phyloP scores from a whole-genome alignment of 1,140 invertebrate genomes.

The Drosophila funebris region DNA sequence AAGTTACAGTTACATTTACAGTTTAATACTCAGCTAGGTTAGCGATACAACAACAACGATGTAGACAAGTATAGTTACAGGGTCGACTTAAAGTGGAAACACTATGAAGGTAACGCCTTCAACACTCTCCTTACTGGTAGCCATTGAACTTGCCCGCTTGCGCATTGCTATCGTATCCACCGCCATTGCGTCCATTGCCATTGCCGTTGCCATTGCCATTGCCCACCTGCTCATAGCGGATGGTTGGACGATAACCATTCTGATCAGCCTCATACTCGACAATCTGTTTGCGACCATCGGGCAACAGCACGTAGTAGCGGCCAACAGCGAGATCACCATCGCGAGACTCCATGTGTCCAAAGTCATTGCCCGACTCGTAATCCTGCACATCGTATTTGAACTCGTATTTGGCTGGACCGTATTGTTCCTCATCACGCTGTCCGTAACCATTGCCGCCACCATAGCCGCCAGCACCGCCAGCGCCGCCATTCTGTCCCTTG shows the following conservation, averaged over 20 bases:
- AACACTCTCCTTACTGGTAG: constrained; percentile 54
- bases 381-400: constrained; percentile 91
- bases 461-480: constrained; percentile 44
- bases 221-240: constrained; percentile 88
- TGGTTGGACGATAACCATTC: constrained; percentile 90
- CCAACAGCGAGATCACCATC: constrained; percentile 88
- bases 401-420: constrained; percentile 89
- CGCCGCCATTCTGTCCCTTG: constrained; percentile 77
- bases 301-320: constrained; percentile 89
- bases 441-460: constrained; percentile 66
- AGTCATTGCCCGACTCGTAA: constrained; percentile 88
- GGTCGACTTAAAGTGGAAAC: constrained; percentile 64
- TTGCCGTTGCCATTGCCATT: constrained; percentile 82
- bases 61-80: constrained; percentile 59
- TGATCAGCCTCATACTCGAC: constrained; percentile 91
- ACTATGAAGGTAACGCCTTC: constrained; percentile 49
- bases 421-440: constrained; percentile 83
- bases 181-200: constrained; percentile 79
- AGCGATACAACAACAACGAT: constrained; percentile 30
- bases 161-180: constrained; percentile 78
- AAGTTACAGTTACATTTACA: not conserved
- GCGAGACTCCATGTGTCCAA: constrained; percentile 89
- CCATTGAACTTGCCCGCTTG: constrained; percentile 80
- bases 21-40: constrained; percentile 63
- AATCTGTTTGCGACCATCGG: constrained; percentile 90